Percentiles rank a stretch among this genome's conserved stretches.
Conservation (phyloP, 1,140 invertebrate species). For the Cataglyphis hispanica region DNA sequence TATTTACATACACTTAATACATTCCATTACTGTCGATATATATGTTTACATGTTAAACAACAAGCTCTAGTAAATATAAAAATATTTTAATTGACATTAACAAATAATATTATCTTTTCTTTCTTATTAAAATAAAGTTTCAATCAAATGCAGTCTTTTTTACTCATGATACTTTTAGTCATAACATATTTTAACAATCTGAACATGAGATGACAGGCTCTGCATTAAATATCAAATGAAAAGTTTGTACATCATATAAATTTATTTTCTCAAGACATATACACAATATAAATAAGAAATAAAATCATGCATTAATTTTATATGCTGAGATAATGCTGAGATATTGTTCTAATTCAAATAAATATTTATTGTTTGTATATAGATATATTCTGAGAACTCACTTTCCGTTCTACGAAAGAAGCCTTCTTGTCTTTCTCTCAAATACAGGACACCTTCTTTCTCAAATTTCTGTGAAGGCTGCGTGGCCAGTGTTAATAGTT, state of each 20-base stretch:
- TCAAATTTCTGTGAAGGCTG: slow-evolving; percentile 96
- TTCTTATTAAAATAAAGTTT: slow-evolving; percentile 7
- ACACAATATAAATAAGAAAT: slow-evolving; percentile 55
- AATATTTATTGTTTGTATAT: slow-evolving; percentile 7
- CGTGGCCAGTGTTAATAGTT: slow-evolving; percentile 93
- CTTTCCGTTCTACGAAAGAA: slow-evolving; percentile 96
- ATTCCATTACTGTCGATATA: slow-evolving; percentile 6
- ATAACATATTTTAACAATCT: slow-evolving; percentile 8
- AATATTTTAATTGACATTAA: background rate
- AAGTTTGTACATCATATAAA: slow-evolving; percentile 50
- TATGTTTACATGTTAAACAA: slow-evolving; percentile 16
- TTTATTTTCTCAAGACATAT: slow-evolving; percentile 66
- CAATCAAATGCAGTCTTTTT: background rate
- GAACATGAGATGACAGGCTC: slow-evolving; percentile 43
- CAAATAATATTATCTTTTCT: background rate
- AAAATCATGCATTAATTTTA: slow-evolving; percentile 61
- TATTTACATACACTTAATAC: slow-evolving; percentile 30
- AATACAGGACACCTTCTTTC: slow-evolving; percentile 95
- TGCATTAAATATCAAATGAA: slow-evolving; percentile 64
- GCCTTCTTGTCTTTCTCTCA: slow-evolving; percentile 95
- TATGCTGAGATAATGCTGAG: slow-evolving; percentile 36
- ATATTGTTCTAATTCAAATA: slow-evolving; percentile 39
- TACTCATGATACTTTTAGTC: background rate
- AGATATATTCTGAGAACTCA: slow-evolving; percentile 86
- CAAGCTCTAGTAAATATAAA: background rate